Base-by-base conservation (phyloP, 2,113 vertebrate species). In the Nesogale talazaci region DNA sequence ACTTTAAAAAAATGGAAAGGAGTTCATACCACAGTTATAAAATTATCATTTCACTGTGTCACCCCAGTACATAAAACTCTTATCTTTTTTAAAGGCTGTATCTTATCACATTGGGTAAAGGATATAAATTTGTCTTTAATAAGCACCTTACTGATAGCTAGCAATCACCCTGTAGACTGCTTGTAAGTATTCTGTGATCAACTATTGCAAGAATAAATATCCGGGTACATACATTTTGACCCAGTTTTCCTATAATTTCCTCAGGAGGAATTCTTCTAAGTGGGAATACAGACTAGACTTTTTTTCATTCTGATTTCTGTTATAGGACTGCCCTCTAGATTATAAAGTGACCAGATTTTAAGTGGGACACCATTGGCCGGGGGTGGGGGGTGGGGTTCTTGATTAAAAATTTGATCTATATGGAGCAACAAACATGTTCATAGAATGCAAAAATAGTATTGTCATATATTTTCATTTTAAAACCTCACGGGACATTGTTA, bases 11-110 rank as follows among this genome's bases (percentile, higher is more conserved):
- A 52, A 67, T 3, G 14, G 56, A 87, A 80, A 61, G 75, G 70
- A 72, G 38, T n/a, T 82, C 25, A 46, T 19, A 14, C 0, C 23
- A 8, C 52, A 79, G 14, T 34, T 40, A 52, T 86, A 57, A 76
- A 46, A 34, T 61, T 76, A 52, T 29, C n/a, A 67, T 46, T 67
- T 72, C 34, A 83, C 1, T 19, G 17, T 12, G 3, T 9, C 36
- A 0, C 0, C 0, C 19, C 15, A 0, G 2, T 42, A 31, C 2
- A 23, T 67, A 65, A 85, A n/a, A 9, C 25, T 88, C 19, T 65
- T 5, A 5, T 31, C 31, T 74, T 56, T 38, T 27, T 56, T 61
- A 12, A 83, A 56, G 16, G 38, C 34, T 69, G 0, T 15, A 1
- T 34, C 25, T 6, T 75, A 52, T 77, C 52, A n/a, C 27, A 16